Base-by-base conservation (phyloP, 2,797 vertebrate species). In the Parauchenoglanis ngamensis region DNA sequence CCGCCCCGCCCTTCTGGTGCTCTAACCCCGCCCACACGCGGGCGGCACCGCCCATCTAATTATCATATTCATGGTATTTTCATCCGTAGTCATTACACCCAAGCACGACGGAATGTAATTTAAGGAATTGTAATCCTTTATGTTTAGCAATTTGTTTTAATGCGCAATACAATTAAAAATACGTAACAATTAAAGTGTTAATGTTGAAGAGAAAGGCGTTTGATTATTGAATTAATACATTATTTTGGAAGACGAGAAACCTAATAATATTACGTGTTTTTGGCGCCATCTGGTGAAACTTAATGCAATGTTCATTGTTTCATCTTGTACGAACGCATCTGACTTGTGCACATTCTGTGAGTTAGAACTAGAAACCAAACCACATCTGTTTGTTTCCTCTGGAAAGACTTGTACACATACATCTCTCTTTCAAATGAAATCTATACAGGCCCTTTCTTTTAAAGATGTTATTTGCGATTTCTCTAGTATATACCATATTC, bases 1-100 rank as follows among this genome's bases (percentile, higher is more conserved):
- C 28, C 85, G 93, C 25, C 7, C 85, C 94, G 94, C 93, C 94
- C 94, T 85, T 86, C 84, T 70, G 17, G 90, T 90, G 91, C 67
- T 2, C 12, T 92, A 88, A 91, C 92, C 93, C 90, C 94, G 93
- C 95, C 95, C 75, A 31, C 83, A 82, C 49, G 19, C 54, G 7
- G 46, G 68, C 59, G 81, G 61, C 52, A 3, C 77, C 15, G 23
- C 13, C 21, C 3, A 2, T 5, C 31, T n/a, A 23, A 85, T 85
- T 0, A 65, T 63, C 13, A 40, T 46, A 81, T 31, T 59, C 57
- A 67, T 68, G 5, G 57, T 5, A 35, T 59, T 52, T 57, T 72
- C 12, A 77, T 57, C 65, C 70, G 6, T 35, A n/a, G 19, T 17
- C 44, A 15, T 65, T 56, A 44, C 23, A 80, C 21, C 7, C 25